These are phyloP conservation scores for Pelodytes ibericus DNA, from an alignment of 2,797 vertebrate species.

Conservation along the genomic window DNA sequence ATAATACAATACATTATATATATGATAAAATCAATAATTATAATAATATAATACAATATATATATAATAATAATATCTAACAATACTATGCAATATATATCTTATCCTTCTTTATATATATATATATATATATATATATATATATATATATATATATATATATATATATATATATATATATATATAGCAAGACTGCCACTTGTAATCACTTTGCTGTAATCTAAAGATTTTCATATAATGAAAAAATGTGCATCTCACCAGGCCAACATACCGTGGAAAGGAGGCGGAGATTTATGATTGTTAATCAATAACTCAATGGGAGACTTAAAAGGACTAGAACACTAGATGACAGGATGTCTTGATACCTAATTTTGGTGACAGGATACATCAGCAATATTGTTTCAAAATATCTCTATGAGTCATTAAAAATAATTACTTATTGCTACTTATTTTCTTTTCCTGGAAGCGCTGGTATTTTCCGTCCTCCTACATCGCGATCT, in stretches of 20 bases:
- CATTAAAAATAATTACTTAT: constrained; percentile 33
- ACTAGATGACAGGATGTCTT: too few species aligned
- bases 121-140: too few species aligned
- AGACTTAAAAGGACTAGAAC: background rate
- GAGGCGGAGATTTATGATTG: background rate
- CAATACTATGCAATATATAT: too few species aligned
- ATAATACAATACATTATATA: too few species aligned
- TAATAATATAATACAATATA: too few species aligned
- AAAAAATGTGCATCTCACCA: background rate
- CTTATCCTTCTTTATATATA: too few species aligned
- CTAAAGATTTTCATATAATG: background rate
- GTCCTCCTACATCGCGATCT: constrained; percentile 49
- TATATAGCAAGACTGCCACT: background rate
- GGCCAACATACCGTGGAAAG: background rate
- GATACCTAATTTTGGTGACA: background rate
- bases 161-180: background rate
- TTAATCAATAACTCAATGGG: background rate
- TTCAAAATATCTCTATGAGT: constrained; percentile 32
- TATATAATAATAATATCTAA: too few species aligned
- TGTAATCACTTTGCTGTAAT: background rate
- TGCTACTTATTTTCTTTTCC: constrained; percentile 31
- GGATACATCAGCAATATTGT: constrained; percentile 12
- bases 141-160: too few species aligned
- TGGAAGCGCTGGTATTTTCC: constrained; percentile 46
- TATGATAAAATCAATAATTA: too few species aligned